phyloP scores from a whole-genome alignment of 2,888 invertebrate genomes.

The Idaea biselata region DNA sequence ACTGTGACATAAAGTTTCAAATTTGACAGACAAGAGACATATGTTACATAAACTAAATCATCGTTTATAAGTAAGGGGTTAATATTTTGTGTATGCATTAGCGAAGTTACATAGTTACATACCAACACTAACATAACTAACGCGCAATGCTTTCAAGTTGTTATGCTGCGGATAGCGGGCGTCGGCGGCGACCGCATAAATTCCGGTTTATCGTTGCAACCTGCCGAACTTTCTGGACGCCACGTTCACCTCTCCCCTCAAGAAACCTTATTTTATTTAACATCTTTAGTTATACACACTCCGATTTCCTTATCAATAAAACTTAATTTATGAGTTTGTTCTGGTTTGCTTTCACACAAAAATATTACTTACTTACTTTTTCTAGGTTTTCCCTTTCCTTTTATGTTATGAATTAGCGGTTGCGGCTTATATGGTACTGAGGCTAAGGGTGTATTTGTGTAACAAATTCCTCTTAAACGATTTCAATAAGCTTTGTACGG shows the following conservation, averaged over 20 bases:
- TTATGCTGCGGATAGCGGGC: constrained; percentile 39
- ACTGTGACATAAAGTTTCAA: too few species aligned
- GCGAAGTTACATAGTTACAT: background rate
- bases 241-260: constrained; percentile 60
- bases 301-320: constrained; percentile 52
- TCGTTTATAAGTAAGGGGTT: too few species aligned
- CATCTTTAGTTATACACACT: constrained; percentile 56
- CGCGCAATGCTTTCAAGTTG: constrained; percentile 54
- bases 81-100: too few species aligned
- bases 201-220: constrained; percentile 68
- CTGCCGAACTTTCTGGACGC: constrained; percentile 74
- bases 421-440: background rate
- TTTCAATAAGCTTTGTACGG: background rate
- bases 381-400: background rate
- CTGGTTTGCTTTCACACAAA: background rate
- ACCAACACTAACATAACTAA: constrained; percentile 16
- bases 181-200: constrained; percentile 63
- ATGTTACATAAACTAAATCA: too few species aligned
- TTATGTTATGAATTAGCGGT: background rate
- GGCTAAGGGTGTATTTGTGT: background rate
- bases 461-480: background rate
- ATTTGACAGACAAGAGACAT: too few species aligned
- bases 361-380: background rate
- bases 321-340: constrained; percentile 46
- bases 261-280: constrained; percentile 71